Percentiles rank a stretch among this genome's conserved stretches.
These are phyloP conservation scores for Neostethus bicornis DNA, from an alignment of 2,797 vertebrate species.

Conservation along the genomic window DNA sequence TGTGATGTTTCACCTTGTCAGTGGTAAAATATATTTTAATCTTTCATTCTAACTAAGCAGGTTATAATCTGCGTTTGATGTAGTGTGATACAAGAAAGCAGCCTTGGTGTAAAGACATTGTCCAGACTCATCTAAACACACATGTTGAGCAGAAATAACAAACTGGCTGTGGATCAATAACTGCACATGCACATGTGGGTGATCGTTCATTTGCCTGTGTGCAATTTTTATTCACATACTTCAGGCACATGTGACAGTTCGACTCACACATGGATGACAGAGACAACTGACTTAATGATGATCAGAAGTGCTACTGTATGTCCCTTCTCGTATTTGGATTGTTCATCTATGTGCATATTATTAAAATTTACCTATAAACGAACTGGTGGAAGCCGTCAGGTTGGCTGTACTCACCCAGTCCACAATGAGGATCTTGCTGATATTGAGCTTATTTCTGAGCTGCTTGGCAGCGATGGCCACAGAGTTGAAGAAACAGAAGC, in stretches of 20 bases:
- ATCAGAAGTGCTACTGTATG: conserved; percentile 55
- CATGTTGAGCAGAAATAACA: conserved; percentile 48
- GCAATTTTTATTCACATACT: conserved; percentile 17
- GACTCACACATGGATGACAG: conserved; percentile 54
- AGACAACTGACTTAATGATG: conserved; percentile 39
- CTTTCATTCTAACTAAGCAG: conserved; percentile 17
- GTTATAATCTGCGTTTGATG: conserved; percentile 31
- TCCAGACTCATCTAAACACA: conserved; percentile 36
- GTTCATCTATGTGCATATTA: conserved; percentile 17
- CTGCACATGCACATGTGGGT: conserved; percentile 25
- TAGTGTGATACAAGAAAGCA: conserved; percentile 29
- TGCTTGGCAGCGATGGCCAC: conserved; percentile 92
- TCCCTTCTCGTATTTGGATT: conserved; percentile 29
- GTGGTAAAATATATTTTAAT: conserved; percentile 14
- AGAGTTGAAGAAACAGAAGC: conserved; percentile 92
- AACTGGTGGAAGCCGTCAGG: conserved; percentile 29
- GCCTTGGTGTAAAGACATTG: conserved; percentile 18
- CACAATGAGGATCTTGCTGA: conserved; percentile 91
- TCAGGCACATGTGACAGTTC: conserved; percentile 35
- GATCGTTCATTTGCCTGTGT: conserved; percentile 18
- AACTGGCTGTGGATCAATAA: conserved; percentile 49
- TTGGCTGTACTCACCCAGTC: conserved; percentile 87
- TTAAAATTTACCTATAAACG: conserved; percentile 39
- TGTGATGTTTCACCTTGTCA: conserved; percentile 7
- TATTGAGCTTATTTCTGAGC: conserved; percentile 86